Evolutionary conservation across 2,888 invertebrate species (phyloP).

Genomic region (Metalampra italica): DNA sequence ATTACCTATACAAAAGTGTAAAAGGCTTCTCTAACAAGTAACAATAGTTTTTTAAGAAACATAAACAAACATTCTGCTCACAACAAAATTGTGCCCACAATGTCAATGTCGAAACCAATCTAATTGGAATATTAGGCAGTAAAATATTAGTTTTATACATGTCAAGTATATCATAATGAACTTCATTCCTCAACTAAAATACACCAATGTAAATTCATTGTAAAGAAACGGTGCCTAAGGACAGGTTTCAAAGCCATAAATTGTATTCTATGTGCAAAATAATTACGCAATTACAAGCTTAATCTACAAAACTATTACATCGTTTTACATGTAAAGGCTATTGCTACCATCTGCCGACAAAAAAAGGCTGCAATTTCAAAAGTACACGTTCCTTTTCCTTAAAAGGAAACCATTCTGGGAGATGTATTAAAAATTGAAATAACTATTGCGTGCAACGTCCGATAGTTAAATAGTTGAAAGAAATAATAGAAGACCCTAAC

Average conservation of each 20-base stretch:
- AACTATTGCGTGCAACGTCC: conserved; percentile 66
- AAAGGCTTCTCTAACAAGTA: no score
- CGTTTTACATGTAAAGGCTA: conserved; percentile 15
- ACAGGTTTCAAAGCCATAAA: conserved; percentile 20
- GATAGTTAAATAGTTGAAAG: conserved; percentile 51
- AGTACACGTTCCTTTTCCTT: conserved; percentile 47
- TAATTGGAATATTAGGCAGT: no score
- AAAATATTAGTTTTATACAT: no score
- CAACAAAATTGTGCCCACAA: no score
- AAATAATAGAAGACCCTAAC: conserved; percentile 43
- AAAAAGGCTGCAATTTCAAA: conserved; percentile 41
- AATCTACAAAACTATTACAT: conserved; percentile 19
- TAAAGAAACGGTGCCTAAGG: no score
- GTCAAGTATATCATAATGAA: no score
- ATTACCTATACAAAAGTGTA: no score
- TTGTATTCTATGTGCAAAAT: conserved; percentile 25
- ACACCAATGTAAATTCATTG: no score
- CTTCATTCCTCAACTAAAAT: no score
- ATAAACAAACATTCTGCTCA: no score
- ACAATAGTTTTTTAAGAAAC: no score
- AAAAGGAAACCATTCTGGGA: conserved; percentile 58
- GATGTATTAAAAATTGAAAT: conserved; percentile 71
- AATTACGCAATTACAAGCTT: conserved; percentile 19
- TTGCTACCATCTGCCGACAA: conserved; percentile 47
- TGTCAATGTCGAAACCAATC: no score